Base-by-base conservation (phyloP, 2,797 vertebrate species). In the Streptopelia turtur region DNA sequence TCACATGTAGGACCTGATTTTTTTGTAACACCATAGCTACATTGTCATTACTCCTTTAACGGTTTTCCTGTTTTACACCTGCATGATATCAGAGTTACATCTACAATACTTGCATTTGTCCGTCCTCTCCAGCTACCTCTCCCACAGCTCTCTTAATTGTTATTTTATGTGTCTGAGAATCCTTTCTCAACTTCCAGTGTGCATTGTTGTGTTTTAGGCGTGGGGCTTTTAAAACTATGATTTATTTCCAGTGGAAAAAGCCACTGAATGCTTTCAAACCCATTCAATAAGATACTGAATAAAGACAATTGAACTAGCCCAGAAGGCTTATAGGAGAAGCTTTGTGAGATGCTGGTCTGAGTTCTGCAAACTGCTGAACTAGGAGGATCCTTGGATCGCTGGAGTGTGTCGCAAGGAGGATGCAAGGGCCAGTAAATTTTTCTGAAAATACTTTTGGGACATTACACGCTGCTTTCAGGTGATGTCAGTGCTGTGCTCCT, bases 231-330 rank as follows among this genome's bases (percentile, higher is more conserved):
- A 69, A 52, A 35, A 74, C 50, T 59, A 0, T 37, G 52, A 39
- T 87, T 91, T 79, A 16, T 88, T 94, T 91, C 37, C 23, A 17
- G 35, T 66, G 55, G 63, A 56, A 94, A 83, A 93, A 85, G 45
- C 61, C 72, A 65, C 49, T 59, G 22, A 71, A 63, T 75, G 21
- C 25, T 83, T 92, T 37, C 27, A 83, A 81, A 59, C 50, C n/a
- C 41, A 13, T 65, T 91, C 64, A 83, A 6, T 71, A 83, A 39
- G 16, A 20, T 6, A 33, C 57, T 66, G 43, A 79, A 76, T 72
- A 70, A 83, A 69, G 61, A 68, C 65, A 79, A 35, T 8, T 81
- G 43, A 94, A 63, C 35, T 77, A 64, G 24, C 60, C 33, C 50
- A 57, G 76, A 57, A 84, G 74, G 50, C 45, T 65, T 52, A 22